Conservation (phyloP, 2,797 vertebrate genomes). For the Pelochelys cantorii region DNA sequence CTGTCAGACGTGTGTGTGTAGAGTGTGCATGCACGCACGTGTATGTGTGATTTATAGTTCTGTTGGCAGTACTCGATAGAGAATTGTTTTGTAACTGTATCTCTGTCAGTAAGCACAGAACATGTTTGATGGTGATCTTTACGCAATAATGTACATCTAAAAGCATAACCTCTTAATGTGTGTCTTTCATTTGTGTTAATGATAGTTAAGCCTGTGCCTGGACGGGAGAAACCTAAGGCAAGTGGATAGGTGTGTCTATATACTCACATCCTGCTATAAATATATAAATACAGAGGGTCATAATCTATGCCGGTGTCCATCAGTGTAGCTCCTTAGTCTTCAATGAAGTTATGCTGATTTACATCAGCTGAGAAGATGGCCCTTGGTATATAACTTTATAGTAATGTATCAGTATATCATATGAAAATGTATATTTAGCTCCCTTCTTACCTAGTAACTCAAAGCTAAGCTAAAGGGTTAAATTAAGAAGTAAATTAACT, state of each 20-base stretch:
- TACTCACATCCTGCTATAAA: background rate
- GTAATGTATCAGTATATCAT: background rate
- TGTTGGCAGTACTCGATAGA: conserved; percentile 61
- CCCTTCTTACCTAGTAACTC: background rate
- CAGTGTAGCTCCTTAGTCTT: background rate
- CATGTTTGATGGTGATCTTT: conserved; percentile 59
- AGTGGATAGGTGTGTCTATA: rapidly evolving
- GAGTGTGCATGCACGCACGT: too few relatives aligned
- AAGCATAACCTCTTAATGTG: conserved; percentile 39
- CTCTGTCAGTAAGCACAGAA: conserved; percentile 52
- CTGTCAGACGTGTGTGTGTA: too few relatives aligned
- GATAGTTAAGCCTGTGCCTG: background rate
- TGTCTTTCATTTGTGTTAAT: background rate
- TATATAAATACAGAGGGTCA: background rate
- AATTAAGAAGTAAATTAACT: conserved; percentile 2
- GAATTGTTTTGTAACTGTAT: conserved; percentile 57
- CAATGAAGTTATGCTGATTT: background rate
- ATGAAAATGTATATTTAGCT: background rate
- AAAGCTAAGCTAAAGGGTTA: background rate
- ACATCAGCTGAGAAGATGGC: background rate
- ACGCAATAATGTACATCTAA: conserved; percentile 34
- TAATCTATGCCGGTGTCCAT: conserved; percentile 11
- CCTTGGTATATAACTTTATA: background rate
- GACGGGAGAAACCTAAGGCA: conserved; percentile 8
- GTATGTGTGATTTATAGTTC: conserved; percentile 41